phyloP scores from a whole-genome alignment of 2,888 invertebrate species.

The Cryptophagus acutangulus region DNA sequence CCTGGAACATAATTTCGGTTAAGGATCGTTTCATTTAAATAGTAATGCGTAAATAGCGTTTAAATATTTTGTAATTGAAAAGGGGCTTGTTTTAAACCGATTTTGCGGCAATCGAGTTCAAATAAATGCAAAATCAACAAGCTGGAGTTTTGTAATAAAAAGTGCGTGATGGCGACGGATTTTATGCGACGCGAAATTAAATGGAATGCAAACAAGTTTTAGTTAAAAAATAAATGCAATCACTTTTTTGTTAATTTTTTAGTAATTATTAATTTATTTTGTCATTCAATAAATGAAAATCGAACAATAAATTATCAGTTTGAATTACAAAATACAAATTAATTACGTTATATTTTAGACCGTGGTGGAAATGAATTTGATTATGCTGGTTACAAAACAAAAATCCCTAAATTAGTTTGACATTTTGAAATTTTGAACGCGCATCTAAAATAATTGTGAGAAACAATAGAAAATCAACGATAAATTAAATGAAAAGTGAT shows the following conservation, averaged over 20 bases:
- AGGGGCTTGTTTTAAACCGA: too few species aligned
- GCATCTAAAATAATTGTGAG: too few species aligned
- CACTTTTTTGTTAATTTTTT: not conserved
- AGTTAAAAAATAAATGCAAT: not conserved
- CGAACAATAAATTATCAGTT: not conserved
- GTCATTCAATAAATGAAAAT: not conserved
- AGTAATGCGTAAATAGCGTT: not conserved
- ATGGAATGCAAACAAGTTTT: not conserved
- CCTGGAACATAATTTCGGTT: conserved; percentile 54
- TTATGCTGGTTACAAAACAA: too few species aligned
- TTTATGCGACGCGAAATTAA: conserved; percentile 3
- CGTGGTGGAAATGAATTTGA: too few species aligned
- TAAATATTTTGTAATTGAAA: too few species aligned
- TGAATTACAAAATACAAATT: too few species aligned
- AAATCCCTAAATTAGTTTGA: too few species aligned
- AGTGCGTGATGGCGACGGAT: not conserved
- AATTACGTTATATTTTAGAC: too few species aligned
- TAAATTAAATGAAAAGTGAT: too few species aligned
- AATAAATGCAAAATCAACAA: conserved; percentile 1
- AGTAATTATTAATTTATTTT: not conserved
- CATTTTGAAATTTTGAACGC: too few species aligned
- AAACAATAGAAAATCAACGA: too few species aligned
- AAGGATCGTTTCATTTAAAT: not conserved
- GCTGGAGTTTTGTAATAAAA: not conserved
- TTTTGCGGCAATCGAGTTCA: too few species aligned